These are phyloP conservation scores for Drosophila sulfurigaster DNA, from an alignment of 1,140 invertebrate species.

Conservation along the genomic window DNA sequence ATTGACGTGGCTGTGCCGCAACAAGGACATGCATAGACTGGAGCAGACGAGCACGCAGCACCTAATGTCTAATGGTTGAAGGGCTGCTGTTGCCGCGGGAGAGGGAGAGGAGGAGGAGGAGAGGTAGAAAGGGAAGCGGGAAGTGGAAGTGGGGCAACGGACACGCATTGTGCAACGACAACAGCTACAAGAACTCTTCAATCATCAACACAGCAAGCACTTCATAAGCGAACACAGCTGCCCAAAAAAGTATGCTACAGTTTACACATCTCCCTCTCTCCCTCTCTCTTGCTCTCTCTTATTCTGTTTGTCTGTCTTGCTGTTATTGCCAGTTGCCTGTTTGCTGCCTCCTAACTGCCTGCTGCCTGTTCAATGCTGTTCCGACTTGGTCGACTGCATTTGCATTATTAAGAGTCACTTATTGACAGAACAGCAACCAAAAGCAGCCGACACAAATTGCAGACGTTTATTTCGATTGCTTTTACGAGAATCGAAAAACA, in stretches of 20 bases:
- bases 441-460: constrained; percentile 39
- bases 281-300: constrained; percentile 2
- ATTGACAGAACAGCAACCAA: constrained; percentile 50
- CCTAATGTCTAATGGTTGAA: constrained; percentile 54
- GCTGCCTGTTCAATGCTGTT: constrained; percentile 19
- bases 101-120: too few relatives aligned
- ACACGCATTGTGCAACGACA: constrained; percentile 52
- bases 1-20: constrained; percentile 39
- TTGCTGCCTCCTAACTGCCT: constrained; percentile 3
- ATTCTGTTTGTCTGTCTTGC: not conserved
- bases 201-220: constrained; percentile 65
- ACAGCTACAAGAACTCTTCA: constrained; percentile 62
- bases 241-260: constrained; percentile 54
- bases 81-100: too few relatives aligned
- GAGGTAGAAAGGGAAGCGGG: not conserved
- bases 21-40: constrained; percentile 42
- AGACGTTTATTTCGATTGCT: constrained; percentile 51
- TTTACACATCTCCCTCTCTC: constrained; percentile 14
- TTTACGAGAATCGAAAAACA: constrained; percentile 23
- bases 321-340: constrained; percentile 27
- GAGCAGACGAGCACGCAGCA: constrained; percentile 21
- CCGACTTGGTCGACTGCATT: constrained; percentile 29
- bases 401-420: constrained; percentile 63
- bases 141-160: not conserved
- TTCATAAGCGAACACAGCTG: constrained; percentile 47